Evolutionary conservation across 2,113 vertebrate genomes (phyloP).

Genomic region (Nycticebus coucang): DNA sequence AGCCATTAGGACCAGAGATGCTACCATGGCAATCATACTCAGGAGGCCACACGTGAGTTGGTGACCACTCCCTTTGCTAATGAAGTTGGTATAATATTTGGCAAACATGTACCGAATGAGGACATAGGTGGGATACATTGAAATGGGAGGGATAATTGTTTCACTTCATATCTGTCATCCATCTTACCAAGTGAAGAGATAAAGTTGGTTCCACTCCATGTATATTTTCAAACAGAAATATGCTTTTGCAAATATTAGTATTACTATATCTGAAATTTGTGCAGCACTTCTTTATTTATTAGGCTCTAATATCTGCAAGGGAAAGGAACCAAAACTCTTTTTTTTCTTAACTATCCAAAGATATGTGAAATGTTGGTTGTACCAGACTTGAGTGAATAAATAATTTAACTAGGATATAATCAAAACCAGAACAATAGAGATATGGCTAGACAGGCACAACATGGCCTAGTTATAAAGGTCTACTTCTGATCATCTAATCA

Average conservation of each 20-base stretch:
- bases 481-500: neutral
- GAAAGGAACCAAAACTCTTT: neutral
- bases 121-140: neutral
- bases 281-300: neutral
- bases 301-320: neutral
- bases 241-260: neutral
- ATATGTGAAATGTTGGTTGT: neutral
- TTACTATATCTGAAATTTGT: neutral
- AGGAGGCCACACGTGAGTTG: neutral
- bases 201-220: neutral
- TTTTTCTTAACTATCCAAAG: neutral
- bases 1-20: neutral
- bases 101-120: neutral
- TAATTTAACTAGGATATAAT: neutral
- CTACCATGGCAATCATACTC: neutral
- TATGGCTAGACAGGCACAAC: neutral
- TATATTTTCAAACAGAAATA: neutral
- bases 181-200: neutral
- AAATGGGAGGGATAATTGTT: neutral
- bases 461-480: neutral
- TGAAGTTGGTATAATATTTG: neutral
- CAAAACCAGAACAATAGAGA: neutral
- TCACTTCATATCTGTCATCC: neutral
- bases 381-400: neutral
- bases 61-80: neutral